Evolutionary conservation across 2,888 invertebrate species (phyloP), one percentile per base, ranked within the genome.

Genomic region (Microctonus brassicae): DNA sequence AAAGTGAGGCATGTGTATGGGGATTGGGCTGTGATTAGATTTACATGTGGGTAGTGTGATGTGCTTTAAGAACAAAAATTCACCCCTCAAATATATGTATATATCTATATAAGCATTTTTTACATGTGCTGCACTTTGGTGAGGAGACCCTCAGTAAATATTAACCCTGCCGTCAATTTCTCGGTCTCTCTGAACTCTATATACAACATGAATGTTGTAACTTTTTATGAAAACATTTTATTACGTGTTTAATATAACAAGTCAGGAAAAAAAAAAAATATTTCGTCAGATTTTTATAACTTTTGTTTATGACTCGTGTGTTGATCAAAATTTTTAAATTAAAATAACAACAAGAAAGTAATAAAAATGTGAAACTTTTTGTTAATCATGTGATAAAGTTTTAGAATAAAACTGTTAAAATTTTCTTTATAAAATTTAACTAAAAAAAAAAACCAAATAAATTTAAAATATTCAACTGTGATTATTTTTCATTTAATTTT

Each of bases 1-100:
- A 83, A 84, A 82, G 82, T 82, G 83, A 81, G 76, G 82, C 77
- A 76, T 82, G 80, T 80, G 82, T 79, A 82, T 74, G 75, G 80
- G 82, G 83, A 84, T 77, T 33, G 60, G 80, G 82, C 79, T 76
- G 81, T 87, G 87, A 87, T 87, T 87, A 85, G 85, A 87, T 87
- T 87, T 87, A 84, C 87, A 87, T 87, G 85, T 83, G 83, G 84
- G 80, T 77, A 79, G 78, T 77, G 75, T 58, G 33, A 33, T 29
- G 76, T 75, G 70, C 34, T 39, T 53, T 55, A 74, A 65, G 65
- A 63, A 63, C 39, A 65, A 61, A 73, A 47, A 69, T 72, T 66
- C 60, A 72, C 63, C 26, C 29, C 55, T 73, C 79, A 78, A 79
- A 6, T 47, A 47, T 17, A 47, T 17, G n/a, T 4, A 42, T 13